Evolutionary conservation across 2,797 vertebrate species (phyloP), one percentile per base, ranked within the genome.

Genomic region (Pipistrellus nathusii): DNA sequence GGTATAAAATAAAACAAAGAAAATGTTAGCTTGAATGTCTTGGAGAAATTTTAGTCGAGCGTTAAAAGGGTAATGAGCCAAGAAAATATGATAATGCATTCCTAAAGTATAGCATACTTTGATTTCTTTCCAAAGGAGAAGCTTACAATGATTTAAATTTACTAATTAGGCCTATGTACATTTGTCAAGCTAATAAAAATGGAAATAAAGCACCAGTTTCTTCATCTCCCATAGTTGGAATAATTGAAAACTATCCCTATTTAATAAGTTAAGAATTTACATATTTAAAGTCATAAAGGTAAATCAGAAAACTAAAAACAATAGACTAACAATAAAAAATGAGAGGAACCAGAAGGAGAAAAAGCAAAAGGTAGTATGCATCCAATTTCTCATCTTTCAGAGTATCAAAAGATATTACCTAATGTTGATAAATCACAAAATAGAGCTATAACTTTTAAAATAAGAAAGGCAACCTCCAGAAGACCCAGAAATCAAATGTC

Each of bases 121-220:
- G 41, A 81, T 62, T 91, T 95, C 76, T 91, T 95, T 77, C 38
- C 55, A 91, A 94, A 94, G 38, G 76, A 78, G 23, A 76, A 51
- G 25, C 20, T 76, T 77, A 88, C 13, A 68, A 69, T 30, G 38
- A 86, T 81, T 91, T 86, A 53, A 38, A 95, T 81, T 64, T 75
- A 89, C n/a, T 88, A 85, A 85, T 5, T 71, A 75, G 48, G 32
- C 20, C 46, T 90, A 90, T 72, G 85, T 88, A 77, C 14, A 72
- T 46, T 68, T 95, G 55, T 87, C 25, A 94, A 95, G 82, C 44
- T 53, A 93, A 85, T 69, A 93, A 41, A 85, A 95, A 59, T 10
- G 41, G 23, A 10, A 18, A 53, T 72, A 77, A 57, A 69, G 35
- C 44, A 94, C 15, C 80, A 80, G 64, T 77, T 77, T 62, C 69